Conservation (phyloP, 2,113 vertebrate genomes). For the Martes martes region DNA sequence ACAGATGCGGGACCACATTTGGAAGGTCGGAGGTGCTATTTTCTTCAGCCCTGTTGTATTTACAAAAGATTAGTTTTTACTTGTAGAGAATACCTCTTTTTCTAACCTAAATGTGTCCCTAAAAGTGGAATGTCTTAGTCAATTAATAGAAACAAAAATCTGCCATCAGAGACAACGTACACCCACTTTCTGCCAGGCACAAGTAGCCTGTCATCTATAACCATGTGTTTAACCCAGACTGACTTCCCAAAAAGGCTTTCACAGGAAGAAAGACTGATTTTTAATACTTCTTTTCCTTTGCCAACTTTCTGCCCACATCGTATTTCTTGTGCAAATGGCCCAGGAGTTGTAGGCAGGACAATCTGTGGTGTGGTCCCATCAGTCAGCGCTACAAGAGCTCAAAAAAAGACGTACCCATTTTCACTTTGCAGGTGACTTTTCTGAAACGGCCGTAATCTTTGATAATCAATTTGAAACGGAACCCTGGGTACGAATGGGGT, state of each 20-base stretch:
- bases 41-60: neutral
- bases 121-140: neutral
- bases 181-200: neutral
- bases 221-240: neutral
- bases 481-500: neutral
- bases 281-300: slow-evolving; percentile 1
- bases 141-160: neutral
- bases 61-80: neutral
- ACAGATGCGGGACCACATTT: neutral
- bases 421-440: neutral
- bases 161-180: neutral
- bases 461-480: neutral
- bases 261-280: neutral
- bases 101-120: neutral
- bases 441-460: neutral
- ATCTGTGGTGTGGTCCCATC: neutral
- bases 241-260: neutral
- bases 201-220: too few relatives aligned
- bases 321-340: slow-evolving; percentile 7
- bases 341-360: neutral
- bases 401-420: neutral
- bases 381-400: neutral
- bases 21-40: neutral
- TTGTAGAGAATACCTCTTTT: neutral
- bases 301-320: neutral